Evolutionary conservation across 23 tunicate species (phyloP).

Genomic region (Corella eumyota): DNA sequence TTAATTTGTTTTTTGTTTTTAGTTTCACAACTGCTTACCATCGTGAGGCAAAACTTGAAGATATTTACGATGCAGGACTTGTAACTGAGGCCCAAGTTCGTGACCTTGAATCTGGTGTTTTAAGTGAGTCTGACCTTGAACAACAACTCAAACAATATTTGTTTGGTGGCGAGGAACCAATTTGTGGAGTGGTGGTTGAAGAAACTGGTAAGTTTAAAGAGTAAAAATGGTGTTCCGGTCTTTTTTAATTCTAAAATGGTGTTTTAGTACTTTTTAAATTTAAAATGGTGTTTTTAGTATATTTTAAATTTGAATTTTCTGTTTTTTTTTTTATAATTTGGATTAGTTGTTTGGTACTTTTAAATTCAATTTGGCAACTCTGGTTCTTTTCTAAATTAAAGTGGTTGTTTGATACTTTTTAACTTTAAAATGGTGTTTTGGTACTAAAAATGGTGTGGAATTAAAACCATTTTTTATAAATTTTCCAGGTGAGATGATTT

Average conservation of each 20-base stretch:
- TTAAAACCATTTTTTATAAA: not conserved
- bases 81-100: conserved; percentile 65
- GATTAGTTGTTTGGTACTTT: not conserved
- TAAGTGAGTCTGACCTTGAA: conserved; percentile 48
- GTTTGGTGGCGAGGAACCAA: conserved; percentile 98
- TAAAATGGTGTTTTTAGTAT: not conserved
- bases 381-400: not conserved
- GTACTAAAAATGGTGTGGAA: not conserved
- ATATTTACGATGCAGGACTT: conserved; percentile 75
- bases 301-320: not conserved
- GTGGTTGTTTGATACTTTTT: not conserved
- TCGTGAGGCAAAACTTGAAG: conserved; percentile 48
- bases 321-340: not conserved
- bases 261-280: not conserved
- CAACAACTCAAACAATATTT: conserved; percentile 63
- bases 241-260: not conserved
- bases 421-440: not conserved
- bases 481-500: conserved; percentile 47
- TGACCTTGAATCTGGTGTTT: conserved; percentile 44
- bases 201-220: conserved; percentile 32
- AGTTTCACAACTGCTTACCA: conserved; percentile 75
- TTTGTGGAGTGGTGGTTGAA: conserved; percentile 66
- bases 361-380: too few species aligned
- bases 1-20: too few species aligned
- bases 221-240: not conserved